phyloP scores from a whole-genome alignment of 2,113 vertebrate species.

The Salvelinus sp. region DNA sequence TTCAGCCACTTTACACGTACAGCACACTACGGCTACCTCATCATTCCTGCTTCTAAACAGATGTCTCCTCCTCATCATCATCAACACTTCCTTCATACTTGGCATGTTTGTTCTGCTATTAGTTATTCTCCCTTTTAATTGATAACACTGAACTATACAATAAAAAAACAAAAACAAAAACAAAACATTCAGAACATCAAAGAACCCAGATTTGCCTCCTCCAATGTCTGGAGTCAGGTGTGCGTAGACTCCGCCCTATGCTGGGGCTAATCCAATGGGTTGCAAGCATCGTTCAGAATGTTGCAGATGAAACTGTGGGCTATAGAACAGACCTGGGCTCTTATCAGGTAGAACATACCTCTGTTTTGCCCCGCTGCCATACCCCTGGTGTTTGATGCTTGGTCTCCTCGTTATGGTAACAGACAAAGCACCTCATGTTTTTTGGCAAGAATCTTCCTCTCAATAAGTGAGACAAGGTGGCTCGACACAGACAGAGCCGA shows the following conservation, averaged over 20 bases:
- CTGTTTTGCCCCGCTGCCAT: neutral
- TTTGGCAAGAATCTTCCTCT: slow-evolving; percentile 66
- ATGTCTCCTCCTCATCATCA: neutral
- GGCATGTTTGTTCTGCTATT: slow-evolving; percentile 19
- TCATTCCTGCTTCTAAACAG: slow-evolving; percentile 27
- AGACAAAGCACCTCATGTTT: slow-evolving; percentile 54
- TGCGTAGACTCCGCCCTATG: neutral
- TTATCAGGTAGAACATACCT: too few species aligned
- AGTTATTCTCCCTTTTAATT: slow-evolving; percentile 36
- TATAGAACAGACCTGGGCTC: too few species aligned
- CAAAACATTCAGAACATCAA: slow-evolving; percentile 17
- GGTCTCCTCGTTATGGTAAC: slow-evolving; percentile 40
- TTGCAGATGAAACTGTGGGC: too few species aligned
- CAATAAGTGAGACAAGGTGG: slow-evolving; percentile 19
- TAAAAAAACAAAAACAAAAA: slow-evolving; percentile 9
- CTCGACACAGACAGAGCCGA: slow-evolving; percentile 31
- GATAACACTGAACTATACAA: slow-evolving; percentile 21
- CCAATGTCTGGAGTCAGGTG: slow-evolving; percentile 10
- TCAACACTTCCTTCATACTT: too few species aligned
- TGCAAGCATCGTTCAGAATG: neutral
- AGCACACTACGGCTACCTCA: slow-evolving; percentile 23
- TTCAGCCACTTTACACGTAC: slow-evolving; percentile 47
- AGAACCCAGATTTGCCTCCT: slow-evolving; percentile 2
- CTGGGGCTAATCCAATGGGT: neutral
- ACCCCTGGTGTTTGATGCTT: slow-evolving; percentile 13